These are phyloP conservation scores for Agrypnia vestita DNA, from an alignment of 1,140 invertebrate species.

Conservation along the genomic window DNA sequence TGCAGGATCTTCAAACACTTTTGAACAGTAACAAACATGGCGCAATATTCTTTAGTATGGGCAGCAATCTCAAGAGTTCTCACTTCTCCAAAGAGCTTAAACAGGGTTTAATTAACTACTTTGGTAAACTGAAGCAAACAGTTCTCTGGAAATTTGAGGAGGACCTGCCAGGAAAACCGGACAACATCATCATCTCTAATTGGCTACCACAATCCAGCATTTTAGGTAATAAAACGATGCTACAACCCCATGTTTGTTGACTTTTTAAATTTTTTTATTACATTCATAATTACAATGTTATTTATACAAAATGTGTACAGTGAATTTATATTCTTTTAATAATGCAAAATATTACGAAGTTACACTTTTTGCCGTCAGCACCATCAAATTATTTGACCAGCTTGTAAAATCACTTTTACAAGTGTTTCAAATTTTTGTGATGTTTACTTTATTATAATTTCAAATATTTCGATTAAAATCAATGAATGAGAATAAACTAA, in stretches of 20 bases:
- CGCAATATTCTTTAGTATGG: conserved; percentile 78
- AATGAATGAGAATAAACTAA: not conserved
- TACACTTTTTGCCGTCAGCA: not conserved
- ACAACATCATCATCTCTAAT: conserved; percentile 77
- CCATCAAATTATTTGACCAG: not conserved
- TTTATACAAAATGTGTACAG: too few relatives aligned
- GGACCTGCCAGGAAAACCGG: conserved; percentile 70
- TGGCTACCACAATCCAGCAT: conserved; percentile 84
- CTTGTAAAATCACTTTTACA: not conserved
- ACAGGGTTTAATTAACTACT: conserved; percentile 70
- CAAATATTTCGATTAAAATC: not conserved
- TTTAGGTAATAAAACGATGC: conserved; percentile 65
- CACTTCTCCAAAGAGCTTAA: conserved; percentile 70
- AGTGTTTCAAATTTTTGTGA: not conserved
- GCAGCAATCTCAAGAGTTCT: conserved; percentile 73
- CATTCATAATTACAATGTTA: too few relatives aligned
- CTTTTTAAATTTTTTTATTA: too few relatives aligned
- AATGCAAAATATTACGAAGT: not conserved
- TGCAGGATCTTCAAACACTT: conserved; percentile 70
- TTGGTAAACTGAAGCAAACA: conserved; percentile 74
- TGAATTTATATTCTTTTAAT: too few relatives aligned
- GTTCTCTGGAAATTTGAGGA: conserved; percentile 81
- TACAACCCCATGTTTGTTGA: not conserved
- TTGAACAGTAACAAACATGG: conserved; percentile 74
- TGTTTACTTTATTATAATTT: not conserved